Percentiles rank a stretch among this genome's conserved stretches.
Conservation (phyloP, 2,888 invertebrate species). For the Deroplatys truncata region DNA sequence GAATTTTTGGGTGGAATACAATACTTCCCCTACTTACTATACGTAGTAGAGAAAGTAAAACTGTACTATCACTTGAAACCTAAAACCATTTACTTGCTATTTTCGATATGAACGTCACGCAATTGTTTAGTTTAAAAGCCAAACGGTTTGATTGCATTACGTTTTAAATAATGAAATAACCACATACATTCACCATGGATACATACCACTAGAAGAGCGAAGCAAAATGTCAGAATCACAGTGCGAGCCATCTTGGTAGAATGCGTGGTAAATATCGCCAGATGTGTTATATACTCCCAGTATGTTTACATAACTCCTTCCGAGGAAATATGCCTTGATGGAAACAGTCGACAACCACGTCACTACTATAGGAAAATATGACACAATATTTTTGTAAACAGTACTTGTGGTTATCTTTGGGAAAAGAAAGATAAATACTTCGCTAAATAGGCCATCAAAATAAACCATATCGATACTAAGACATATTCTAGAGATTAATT, state of each 20-base stretch:
- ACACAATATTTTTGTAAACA: neutral
- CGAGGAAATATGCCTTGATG: neutral
- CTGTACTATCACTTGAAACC: no score
- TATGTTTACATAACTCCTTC: neutral
- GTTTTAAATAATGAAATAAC: neutral
- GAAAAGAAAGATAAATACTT: neutral
- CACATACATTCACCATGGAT: neutral
- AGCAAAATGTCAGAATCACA: neutral
- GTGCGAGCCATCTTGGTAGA: neutral
- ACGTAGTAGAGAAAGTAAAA: no score
- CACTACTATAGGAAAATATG: neutral
- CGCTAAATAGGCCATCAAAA: neutral
- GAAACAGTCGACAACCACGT: neutral
- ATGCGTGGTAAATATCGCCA: neutral
- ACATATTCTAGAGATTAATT: no score
- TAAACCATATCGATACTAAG: no score
- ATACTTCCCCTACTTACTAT: no score
- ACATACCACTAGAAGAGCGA: neutral
- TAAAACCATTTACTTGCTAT: no score
- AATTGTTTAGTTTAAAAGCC: no score
- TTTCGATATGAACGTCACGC: no score
- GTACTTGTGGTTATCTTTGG: neutral
- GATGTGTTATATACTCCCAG: neutral
- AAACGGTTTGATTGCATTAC: no score
- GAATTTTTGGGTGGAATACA: no score